These are phyloP conservation scores for Malurus leucopterus DNA, from an alignment of 2,797 vertebrate genomes.

Conservation along the genomic window DNA sequence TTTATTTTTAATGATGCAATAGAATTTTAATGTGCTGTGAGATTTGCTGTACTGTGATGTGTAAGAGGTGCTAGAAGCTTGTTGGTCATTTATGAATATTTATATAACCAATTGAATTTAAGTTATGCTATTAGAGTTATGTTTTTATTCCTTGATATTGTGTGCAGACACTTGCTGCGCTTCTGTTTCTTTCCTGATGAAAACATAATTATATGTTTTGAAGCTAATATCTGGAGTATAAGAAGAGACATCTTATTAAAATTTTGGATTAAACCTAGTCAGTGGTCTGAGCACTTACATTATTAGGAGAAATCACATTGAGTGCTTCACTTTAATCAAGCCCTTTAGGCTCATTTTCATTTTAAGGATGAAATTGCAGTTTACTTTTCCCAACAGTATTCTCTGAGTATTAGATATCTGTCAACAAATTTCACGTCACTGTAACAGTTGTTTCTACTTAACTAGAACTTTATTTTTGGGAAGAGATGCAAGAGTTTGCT, in stretches of 20 bases:
- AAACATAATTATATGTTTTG: background rate
- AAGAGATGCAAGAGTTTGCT: background rate
- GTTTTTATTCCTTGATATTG: background rate
- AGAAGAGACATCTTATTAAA: background rate
- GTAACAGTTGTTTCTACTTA: background rate
- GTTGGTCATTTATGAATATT: background rate
- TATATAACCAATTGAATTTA: slow-evolving; percentile 7
- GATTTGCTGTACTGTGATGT: background rate
- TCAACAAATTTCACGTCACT: background rate
- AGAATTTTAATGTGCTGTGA: background rate
- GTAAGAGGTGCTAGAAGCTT: background rate
- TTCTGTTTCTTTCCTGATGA: background rate
- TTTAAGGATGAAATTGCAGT: background rate
- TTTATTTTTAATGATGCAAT: background rate
- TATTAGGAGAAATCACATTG: background rate
- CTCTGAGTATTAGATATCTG: background rate
- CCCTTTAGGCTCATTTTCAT: background rate
- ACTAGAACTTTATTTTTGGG: background rate
- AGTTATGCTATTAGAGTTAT: background rate
- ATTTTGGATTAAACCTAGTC: background rate
- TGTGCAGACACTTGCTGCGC: background rate
- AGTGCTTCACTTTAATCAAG: background rate
- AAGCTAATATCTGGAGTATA: background rate
- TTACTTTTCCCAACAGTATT: background rate
- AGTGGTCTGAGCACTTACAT: background rate